Conservation (phyloP, 2,113 vertebrate genomes). For the Syrmaticus mikado region DNA sequence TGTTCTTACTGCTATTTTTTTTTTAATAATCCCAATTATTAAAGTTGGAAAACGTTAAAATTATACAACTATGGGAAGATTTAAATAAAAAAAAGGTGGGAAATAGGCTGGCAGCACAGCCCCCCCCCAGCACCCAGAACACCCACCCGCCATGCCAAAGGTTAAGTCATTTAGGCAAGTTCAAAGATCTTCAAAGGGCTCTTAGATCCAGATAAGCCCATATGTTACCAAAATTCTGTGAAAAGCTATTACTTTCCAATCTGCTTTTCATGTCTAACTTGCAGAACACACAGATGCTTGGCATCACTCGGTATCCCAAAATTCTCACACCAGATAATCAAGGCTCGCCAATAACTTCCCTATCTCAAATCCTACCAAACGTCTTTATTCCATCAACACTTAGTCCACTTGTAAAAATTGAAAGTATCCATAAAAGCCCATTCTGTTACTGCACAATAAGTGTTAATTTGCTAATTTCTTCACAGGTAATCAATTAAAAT, state of each 20-base stretch:
- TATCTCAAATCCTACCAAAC: conserved; percentile 58
- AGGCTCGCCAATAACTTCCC: conserved; percentile 69
- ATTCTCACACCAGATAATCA: conserved; percentile 79
- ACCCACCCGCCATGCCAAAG: conserved; percentile 87
- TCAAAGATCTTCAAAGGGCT: conserved; percentile 94
- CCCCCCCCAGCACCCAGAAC: conserved; percentile 46
- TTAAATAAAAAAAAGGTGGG: background rate
- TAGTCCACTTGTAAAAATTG: conserved; percentile 71
- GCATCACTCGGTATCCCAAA: conserved; percentile 74
- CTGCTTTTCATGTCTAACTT: conserved; percentile 80
- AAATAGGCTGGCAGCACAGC: conserved; percentile 48
- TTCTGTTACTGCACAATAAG: conserved; percentile 89
- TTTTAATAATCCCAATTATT: background rate
- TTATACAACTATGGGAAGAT: background rate
- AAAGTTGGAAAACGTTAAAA: conserved; percentile 21
- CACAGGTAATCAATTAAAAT: conserved; percentile 92
- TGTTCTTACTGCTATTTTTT: background rate
- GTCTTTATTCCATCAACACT: conserved; percentile 83
- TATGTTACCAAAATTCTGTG: conserved; percentile 83
- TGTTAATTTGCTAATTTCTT: conserved; percentile 98
- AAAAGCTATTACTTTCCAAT: conserved; percentile 83
- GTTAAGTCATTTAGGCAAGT: conserved; percentile 95
- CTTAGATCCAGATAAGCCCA: conserved; percentile 95
- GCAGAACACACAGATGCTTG: conserved; percentile 82
- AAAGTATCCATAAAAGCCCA: conserved; percentile 81